Evolutionary conservation across 2,113 vertebrate species (phyloP).

Genomic region (Pica pica): DNA sequence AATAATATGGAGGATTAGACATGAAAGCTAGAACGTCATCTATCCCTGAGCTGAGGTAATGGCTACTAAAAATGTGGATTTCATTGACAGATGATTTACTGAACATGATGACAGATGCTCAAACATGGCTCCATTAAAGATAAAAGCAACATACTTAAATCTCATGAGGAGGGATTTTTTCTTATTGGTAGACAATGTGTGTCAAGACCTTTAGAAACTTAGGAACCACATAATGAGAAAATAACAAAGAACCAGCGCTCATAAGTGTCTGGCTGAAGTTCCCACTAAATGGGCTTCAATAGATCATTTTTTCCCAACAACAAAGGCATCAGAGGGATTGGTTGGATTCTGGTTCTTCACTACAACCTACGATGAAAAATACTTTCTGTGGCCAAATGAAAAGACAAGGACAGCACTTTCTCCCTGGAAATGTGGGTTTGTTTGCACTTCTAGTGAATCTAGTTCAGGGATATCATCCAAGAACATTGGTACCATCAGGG

Average conservation of each 20-base stretch:
- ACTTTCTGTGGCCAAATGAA: not conserved
- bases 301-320: conserved; percentile 11
- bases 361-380: not conserved
- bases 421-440: not conserved
- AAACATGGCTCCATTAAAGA: conserved; percentile 21
- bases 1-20: conserved; percentile 47
- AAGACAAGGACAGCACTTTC: not conserved
- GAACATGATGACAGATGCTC: conserved; percentile 16
- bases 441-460: not conserved
- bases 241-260: conserved; percentile 24
- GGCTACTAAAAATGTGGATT: conserved; percentile 45
- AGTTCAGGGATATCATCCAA: not conserved
- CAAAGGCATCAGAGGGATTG: not conserved
- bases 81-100: conserved; percentile 49
- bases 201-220: conserved; percentile 54
- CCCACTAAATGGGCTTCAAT: not conserved
- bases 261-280: not conserved
- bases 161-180: conserved; percentile 23
- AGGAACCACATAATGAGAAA: conserved; percentile 38
- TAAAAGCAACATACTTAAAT: conserved; percentile 42
- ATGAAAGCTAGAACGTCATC: conserved; percentile 40
- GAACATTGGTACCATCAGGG: not conserved
- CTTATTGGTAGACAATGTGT: conserved; percentile 36
- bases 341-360: not conserved
- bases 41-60: conserved; percentile 49